Evolutionary conservation across 2,888 invertebrate genomes (phyloP).

Genomic region (Drosophila parthenogenetica): DNA sequence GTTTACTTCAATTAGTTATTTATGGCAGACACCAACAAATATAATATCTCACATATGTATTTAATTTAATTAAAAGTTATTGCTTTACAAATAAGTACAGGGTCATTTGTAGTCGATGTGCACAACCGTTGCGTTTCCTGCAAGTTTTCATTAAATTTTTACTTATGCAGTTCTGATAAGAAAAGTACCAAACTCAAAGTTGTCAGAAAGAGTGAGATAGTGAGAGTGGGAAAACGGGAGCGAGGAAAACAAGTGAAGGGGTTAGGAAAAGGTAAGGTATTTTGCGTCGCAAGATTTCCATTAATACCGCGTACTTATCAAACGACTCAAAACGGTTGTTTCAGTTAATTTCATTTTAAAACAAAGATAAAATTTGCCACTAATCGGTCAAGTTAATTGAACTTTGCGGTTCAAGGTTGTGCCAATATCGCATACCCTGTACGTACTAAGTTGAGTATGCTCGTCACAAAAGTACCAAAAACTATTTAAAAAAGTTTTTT

Average conservation of each 20-base stretch:
- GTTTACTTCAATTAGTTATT: no score
- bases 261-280: not conserved
- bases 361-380: not conserved
- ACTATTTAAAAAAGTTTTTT: no score
- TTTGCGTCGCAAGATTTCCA: conserved; percentile 23
- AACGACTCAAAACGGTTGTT: not conserved
- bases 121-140: no score
- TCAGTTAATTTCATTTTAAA: not conserved
- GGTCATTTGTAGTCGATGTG: no score
- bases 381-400: not conserved
- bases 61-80: no score
- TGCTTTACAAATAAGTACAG: no score
- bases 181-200: not conserved
- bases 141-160: not conserved
- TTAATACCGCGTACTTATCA: not conserved
- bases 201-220: not conserved
- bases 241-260: no score
- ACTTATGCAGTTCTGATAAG: not conserved
- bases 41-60: no score
- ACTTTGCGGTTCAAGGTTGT: conserved; percentile 7
- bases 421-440: conserved; percentile 3
- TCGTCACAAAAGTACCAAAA: no score
- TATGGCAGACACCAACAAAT: no score
- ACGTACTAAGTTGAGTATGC: not conserved
- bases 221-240: not conserved